Percentiles rank a stretch among this genome's conserved stretches.
Conservation (phyloP, 2,888 invertebrate species). For the Parasteatoda lunata region DNA sequence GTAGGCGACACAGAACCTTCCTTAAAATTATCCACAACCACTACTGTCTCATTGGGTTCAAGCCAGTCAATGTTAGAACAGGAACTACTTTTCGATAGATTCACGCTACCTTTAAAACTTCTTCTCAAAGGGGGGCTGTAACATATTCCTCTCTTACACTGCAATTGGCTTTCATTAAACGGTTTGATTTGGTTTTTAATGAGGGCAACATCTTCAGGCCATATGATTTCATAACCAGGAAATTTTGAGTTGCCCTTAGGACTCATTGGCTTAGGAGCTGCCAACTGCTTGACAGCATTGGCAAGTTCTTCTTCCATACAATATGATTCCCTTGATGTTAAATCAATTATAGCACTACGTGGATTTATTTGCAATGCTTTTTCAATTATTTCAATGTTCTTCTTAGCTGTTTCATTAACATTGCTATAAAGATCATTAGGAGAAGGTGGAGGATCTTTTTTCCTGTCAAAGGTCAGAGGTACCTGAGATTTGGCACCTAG, state of each 20-base stretch:
- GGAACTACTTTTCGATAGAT: constrained; percentile 46
- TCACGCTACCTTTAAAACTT: constrained; percentile 34
- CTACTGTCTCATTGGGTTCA: constrained; percentile 6
- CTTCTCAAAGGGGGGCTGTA: constrained; percentile 61
- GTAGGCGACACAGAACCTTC: constrained; percentile 17
- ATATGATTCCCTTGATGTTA: constrained; percentile 67
- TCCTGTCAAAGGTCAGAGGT: too few relatives aligned
- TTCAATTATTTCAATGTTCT: constrained; percentile 68
- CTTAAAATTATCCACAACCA: constrained; percentile 9
- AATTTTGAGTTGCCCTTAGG: constrained; percentile 38
- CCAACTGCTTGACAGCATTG: constrained; percentile 51
- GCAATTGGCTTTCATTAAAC: not conserved
- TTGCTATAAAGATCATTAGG: constrained; percentile 57
- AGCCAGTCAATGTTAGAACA: constrained; percentile 54
- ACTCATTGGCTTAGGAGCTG: constrained; percentile 7
- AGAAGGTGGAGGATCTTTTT: constrained; percentile 3
- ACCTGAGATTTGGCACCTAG: too few relatives aligned
- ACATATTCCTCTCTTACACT: constrained; percentile 49
- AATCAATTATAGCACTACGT: constrained; percentile 68
- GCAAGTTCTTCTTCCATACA: constrained; percentile 64
- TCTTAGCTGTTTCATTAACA: constrained; percentile 49
- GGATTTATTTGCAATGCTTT: constrained; percentile 59
- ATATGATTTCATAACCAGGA: constrained; percentile 65
- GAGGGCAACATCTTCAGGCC: constrained; percentile 33
- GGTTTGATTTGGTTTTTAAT: not conserved